Percentiles rank a stretch among this genome's conserved stretches.
phyloP scores from a whole-genome alignment of 2,113 vertebrate species.

The Perca schrenkii region DNA sequence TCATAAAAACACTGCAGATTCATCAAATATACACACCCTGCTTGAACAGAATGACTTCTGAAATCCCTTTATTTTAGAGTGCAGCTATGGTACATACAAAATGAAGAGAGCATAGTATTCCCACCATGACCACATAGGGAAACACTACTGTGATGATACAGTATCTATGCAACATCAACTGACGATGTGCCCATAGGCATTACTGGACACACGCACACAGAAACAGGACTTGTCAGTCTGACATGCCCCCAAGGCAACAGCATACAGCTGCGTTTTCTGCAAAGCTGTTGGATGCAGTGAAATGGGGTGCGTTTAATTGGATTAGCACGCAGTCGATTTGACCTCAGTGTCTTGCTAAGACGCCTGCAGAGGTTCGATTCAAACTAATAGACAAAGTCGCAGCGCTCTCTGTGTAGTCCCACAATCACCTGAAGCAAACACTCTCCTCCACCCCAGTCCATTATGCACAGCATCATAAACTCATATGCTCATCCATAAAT shows the following conservation, averaged over 20 bases:
- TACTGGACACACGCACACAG: conserved; percentile 25
- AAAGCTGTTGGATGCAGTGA: conserved; percentile 71
- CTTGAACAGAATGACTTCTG: conserved; percentile 15
- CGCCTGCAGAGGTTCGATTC: conserved; percentile 50
- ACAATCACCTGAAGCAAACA: conserved; percentile 27
- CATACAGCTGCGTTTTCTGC: conserved; percentile 49
- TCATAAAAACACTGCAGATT: conserved; percentile 18
- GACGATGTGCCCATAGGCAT: conserved; percentile 36
- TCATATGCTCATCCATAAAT: conserved; percentile 64
- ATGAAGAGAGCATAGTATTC: conserved; percentile 16
- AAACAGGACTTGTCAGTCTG: conserved; percentile 30
- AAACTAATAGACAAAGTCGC: conserved; percentile 19
- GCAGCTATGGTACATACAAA: conserved; percentile 25
- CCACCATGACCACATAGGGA: conserved; percentile 1
- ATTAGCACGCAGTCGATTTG: conserved; percentile 76
- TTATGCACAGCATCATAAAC: conserved; percentile 49
- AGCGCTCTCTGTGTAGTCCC: not conserved
- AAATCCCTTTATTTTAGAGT: conserved; percentile 21
- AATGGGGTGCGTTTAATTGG: conserved; percentile 76
- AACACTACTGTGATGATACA: conserved; percentile 21
- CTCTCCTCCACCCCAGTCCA: conserved; percentile 27
- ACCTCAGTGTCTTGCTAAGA: conserved; percentile 49
- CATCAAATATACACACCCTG: conserved; percentile 49
- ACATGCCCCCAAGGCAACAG: conserved; percentile 42
- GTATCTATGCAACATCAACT: conserved; percentile 44